A percentile compares a stretch with the other conserved stretches of the same genome.
Conservation (phyloP, 2,888 invertebrate genomes). For the Athetis lepigone region DNA sequence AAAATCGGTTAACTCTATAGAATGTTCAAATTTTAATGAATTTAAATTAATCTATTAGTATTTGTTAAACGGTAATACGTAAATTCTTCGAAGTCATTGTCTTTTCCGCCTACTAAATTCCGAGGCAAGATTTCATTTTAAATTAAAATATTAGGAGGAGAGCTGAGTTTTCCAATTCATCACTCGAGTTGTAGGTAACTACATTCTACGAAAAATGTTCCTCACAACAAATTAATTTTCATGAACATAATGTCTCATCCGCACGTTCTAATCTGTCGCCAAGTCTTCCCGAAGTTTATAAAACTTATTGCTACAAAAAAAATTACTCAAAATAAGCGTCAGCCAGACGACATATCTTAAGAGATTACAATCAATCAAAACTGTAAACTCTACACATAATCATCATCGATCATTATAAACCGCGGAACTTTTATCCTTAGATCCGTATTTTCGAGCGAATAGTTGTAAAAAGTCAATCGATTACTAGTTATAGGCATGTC, state of each 20-base stretch:
- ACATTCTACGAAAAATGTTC: slow-evolving; percentile 4
- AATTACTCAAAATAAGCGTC: slow-evolving; percentile 25
- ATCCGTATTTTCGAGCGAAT: slow-evolving; percentile 48
- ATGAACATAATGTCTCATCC: slow-evolving; percentile 8
- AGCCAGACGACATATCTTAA: slow-evolving; percentile 29
- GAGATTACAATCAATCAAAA: slow-evolving; percentile 54
- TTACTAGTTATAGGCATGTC: slow-evolving; percentile 66
- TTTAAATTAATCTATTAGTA: slow-evolving; percentile 39
- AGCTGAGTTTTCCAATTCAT: background rate
- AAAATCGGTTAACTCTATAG: slow-evolving; percentile 2
- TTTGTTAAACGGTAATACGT: slow-evolving; percentile 24
- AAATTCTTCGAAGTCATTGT: slow-evolving; percentile 20
- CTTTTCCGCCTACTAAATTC: background rate
- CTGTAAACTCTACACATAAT: slow-evolving; percentile 17
- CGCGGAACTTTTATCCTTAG: slow-evolving; percentile 26
- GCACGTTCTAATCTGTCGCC: slow-evolving; percentile 1
- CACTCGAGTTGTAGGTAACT: background rate
- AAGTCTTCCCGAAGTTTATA: slow-evolving; percentile 34
- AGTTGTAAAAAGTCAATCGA: slow-evolving; percentile 57
- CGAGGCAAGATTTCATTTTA: background rate
- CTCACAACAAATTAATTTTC: slow-evolving; percentile 23
- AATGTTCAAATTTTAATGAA: background rate
- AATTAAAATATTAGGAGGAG: too few species aligned
- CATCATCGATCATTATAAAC: slow-evolving; percentile 49
- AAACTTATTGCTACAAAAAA: slow-evolving; percentile 27